These are phyloP conservation scores for Natrix natrix DNA, from an alignment of 2,797 vertebrate species.

Conservation along the genomic window DNA sequence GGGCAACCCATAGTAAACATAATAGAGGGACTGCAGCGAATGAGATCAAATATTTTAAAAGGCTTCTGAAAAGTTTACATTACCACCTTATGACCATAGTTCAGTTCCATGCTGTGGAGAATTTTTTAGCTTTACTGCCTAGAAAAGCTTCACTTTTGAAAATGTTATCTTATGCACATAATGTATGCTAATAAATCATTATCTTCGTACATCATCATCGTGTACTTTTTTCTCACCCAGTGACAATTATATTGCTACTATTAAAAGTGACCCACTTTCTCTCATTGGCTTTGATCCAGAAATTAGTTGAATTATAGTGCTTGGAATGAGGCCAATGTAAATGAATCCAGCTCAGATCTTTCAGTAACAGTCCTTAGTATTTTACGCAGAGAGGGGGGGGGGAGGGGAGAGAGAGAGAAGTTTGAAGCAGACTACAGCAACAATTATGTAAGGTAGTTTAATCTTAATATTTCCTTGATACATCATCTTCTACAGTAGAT, in stretches of 20 bases:
- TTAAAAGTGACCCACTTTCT: slow-evolving; percentile 22
- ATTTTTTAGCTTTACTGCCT: neutral
- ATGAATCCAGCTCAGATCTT: neutral
- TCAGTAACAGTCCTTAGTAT: neutral
- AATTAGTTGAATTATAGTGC: neutral
- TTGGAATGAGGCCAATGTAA: slow-evolving; percentile 1
- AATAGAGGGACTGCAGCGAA: neutral
- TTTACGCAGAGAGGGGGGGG: too few species aligned
- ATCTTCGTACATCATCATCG: slow-evolving; percentile 10
- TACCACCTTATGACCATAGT: neutral
- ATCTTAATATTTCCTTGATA: neutral
- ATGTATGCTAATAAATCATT: slow-evolving; percentile 6
- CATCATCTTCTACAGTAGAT: neutral
- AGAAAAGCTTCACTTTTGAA: neutral
- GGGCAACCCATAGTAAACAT: neutral
- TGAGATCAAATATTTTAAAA: neutral
- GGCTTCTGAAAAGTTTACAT: neutral
- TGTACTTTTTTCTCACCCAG: slow-evolving; percentile 3
- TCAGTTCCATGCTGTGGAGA: neutral
- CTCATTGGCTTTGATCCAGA: slow-evolving; percentile 7
- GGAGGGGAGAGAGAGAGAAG: too few species aligned
- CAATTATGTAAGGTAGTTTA: neutral
- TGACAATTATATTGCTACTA: slow-evolving; percentile 6
- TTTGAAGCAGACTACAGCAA: neutral
- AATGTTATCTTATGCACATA: neutral